These are phyloP conservation scores for Eupithecia subumbrata DNA, from an alignment of 2,888 invertebrate genomes.

Conservation along the genomic window DNA sequence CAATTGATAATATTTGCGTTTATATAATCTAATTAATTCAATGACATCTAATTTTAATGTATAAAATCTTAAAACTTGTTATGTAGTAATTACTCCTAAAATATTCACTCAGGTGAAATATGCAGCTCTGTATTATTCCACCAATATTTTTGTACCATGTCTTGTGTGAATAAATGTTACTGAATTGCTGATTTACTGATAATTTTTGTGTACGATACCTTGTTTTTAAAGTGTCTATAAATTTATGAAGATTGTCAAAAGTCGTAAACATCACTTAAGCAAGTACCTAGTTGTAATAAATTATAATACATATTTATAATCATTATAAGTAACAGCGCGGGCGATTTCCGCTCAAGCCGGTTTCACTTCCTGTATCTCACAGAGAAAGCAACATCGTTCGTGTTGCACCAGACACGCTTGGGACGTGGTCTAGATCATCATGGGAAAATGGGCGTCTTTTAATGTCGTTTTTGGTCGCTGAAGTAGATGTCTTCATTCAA, in stretches of 20 bases:
- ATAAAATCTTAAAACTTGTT: too few relatives aligned
- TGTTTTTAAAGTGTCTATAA: neutral
- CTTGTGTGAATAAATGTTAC: too few relatives aligned
- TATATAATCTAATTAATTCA: too few relatives aligned
- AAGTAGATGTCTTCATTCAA: too few relatives aligned
- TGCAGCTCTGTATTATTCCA: too few relatives aligned
- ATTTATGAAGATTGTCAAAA: neutral
- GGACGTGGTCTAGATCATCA: neutral
- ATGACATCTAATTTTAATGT: too few relatives aligned
- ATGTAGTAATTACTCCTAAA: too few relatives aligned
- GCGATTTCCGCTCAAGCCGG: slow-evolving; percentile 25
- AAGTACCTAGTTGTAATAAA: neutral
- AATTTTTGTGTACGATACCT: neutral
- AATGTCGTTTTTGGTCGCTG: neutral
- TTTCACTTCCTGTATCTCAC: slow-evolving; percentile 32
- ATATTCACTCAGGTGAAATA: too few relatives aligned
- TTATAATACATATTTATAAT: neutral
- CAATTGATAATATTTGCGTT: too few relatives aligned
- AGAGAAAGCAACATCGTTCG: slow-evolving; percentile 28
- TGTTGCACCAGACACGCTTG: neutral
- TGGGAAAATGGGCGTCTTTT: neutral
- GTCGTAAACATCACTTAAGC: neutral
- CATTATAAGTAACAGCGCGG: slow-evolving; percentile 7
- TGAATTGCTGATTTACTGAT: too few relatives aligned
- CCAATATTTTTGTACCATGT: too few relatives aligned